Evolutionary conservation across 2,888 invertebrate species (phyloP).

Genomic region (Onchidella celtica): DNA sequence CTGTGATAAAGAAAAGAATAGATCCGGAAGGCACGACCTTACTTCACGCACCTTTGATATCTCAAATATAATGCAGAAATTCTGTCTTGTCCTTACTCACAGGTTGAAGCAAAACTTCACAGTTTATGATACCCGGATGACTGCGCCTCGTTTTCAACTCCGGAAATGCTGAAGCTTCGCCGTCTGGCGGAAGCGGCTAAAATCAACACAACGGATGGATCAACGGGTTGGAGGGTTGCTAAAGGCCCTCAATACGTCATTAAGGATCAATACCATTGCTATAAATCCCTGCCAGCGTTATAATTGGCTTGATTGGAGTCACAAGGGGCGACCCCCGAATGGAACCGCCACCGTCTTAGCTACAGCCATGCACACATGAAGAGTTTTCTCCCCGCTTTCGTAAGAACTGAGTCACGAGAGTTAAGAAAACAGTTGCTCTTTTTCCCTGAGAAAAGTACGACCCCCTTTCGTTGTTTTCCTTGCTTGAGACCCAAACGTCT

Average conservation of each 20-base stretch:
- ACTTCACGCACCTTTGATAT: no score
- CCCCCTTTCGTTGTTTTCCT: constrained; percentile 26
- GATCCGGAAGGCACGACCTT: no score
- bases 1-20: no score
- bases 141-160: neutral
- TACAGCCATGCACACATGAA: constrained; percentile 4
- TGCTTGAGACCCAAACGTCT: constrained; percentile 26
- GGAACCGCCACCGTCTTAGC: neutral
- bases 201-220: constrained; percentile 28
- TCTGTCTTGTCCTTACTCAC: no score
- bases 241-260: constrained; percentile 27
- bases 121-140: no score
- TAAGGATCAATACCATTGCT: constrained; percentile 26
- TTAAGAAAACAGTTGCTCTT: constrained; percentile 37
- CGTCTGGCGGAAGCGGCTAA: constrained; percentile 30
- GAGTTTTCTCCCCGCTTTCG: neutral
- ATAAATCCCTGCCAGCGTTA: constrained; percentile 32
- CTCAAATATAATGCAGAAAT: no score
- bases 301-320: constrained; percentile 41
- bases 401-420: constrained; percentile 17
- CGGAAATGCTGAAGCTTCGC: constrained; percentile 21
- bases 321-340: neutral
- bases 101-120: no score
- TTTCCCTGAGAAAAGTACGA: constrained; percentile 21
- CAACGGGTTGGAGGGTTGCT: neutral